Evolutionary conservation across 2,113 vertebrate genomes (phyloP), one percentile per base, ranked within the genome.

Genomic region (Strigops habroptila): DNA sequence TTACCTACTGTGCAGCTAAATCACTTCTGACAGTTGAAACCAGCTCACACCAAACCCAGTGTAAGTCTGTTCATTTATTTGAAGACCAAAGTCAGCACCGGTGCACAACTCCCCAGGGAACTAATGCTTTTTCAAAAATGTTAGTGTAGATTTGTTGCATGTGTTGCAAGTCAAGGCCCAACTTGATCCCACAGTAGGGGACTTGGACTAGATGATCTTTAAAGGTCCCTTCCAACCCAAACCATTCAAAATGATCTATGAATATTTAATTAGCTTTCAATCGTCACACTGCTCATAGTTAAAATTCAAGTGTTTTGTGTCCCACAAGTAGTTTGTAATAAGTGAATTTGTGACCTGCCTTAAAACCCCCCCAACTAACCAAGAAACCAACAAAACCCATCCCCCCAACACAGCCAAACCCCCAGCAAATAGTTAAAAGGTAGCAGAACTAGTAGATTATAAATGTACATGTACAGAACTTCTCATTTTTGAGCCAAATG

Each of bases 131-230:
- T 82, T 76, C 39, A 59, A 41, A 91, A 82, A 48, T 52, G 35
- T 82, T 89, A 53, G 3, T 87, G 55, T 12, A 59, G 44, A 41
- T 87, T 92, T 5, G 2, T 60, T 70, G 65, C 23, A 22, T 62
- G 19, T 84, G 57, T 87, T 97, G 63, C 81, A 91, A 87, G 69
- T 82, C 62, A 73, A 75, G 81, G 48, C 43, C 67, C 33, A 65
- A 5, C 64, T 84, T 69, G 67, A 55, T 71, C 51, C 33, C 28
- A 39, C 2, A 7, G n/a, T 43, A 60, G 19, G 33, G 39, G 12
- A 18, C 4, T 31, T 82, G 71, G 55, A 52, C 57, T 79, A n/a
- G 55, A 7, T 91, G 57, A 28, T 86, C 51, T 86, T 82, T 68
- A 94, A 82, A 86, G 80, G 76, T 64, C 39, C 35, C 44, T 92